These are phyloP conservation scores for Montipora sp. DNA, from an alignment of 64 coral and sea anemone species.

Conservation along the genomic window DNA sequence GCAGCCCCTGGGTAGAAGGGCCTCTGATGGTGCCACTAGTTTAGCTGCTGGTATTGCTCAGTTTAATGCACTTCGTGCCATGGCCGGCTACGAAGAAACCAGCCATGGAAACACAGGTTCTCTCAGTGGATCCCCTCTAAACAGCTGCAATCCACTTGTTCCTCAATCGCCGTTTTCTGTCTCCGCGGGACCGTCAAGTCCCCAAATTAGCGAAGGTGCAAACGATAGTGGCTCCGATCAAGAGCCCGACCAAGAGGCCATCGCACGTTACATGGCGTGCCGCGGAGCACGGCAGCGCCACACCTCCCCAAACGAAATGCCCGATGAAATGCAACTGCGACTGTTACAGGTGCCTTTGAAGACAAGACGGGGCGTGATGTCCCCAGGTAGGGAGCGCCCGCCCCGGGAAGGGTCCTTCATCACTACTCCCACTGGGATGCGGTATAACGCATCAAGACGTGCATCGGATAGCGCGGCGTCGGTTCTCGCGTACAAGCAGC, in stretches of 20 bases:
- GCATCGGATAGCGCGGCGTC: slow-evolving; percentile 95
- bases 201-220: slow-evolving; percentile 88
- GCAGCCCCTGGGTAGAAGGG: slow-evolving; percentile 85
- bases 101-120: slow-evolving; percentile 34
- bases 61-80: slow-evolving; percentile 85
- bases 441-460: slow-evolving; percentile 81
- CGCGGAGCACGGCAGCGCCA: slow-evolving; percentile 91
- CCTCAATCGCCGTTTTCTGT: slow-evolving; percentile 64
- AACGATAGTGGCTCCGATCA: slow-evolving; percentile 99
- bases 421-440: slow-evolving; percentile 82
- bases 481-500: slow-evolving; percentile 95
- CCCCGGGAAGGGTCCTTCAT: slow-evolving; percentile 74
- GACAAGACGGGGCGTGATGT: slow-evolving; percentile 67
- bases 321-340: slow-evolving; percentile 82
- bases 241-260: slow-evolving; percentile 94
- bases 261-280: slow-evolving; percentile 84
- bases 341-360: slow-evolving; percentile 94
- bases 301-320: slow-evolving; percentile 90
- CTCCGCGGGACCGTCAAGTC: slow-evolving; percentile 81
- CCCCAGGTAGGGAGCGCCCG: slow-evolving; percentile 79
- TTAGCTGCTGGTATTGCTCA: slow-evolving; percentile 94
- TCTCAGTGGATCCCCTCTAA: slow-evolving; percentile 38
- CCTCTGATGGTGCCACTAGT: slow-evolving; percentile 94
- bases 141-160: slow-evolving; percentile 24
- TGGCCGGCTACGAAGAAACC: slow-evolving; percentile 40